phyloP scores from a whole-genome alignment of 2,797 vertebrate genomes.

The Chelon labrosus region DNA sequence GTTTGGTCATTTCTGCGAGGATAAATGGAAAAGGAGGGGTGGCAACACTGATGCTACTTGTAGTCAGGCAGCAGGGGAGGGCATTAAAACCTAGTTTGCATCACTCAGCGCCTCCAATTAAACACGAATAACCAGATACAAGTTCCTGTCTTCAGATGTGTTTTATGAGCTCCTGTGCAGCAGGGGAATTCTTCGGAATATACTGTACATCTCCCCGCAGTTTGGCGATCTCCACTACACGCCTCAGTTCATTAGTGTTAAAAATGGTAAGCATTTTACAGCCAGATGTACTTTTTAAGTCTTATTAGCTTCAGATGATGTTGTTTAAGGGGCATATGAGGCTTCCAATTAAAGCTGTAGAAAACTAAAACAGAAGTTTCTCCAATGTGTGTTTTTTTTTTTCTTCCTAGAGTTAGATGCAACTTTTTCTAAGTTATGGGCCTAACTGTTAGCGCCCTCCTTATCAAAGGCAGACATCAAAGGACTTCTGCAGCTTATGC shows the following conservation, averaged over 20 bases:
- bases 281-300: slow-evolving; percentile 86
- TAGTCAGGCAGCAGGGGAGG: slow-evolving; percentile 82
- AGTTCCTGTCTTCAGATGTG: slow-evolving; percentile 82
- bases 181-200: slow-evolving; percentile 82
- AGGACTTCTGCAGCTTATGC: slow-evolving; percentile 58
- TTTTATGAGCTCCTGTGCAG: slow-evolving; percentile 83
- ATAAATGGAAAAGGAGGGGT: slow-evolving; percentile 70
- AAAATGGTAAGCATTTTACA: slow-evolving; percentile 86
- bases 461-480: slow-evolving; percentile 80
- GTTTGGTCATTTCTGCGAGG: slow-evolving; percentile 74
- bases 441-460: slow-evolving; percentile 55
- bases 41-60: slow-evolving; percentile 77
- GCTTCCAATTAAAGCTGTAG: slow-evolving; percentile 82
- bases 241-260: slow-evolving; percentile 87
- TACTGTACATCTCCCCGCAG: slow-evolving; percentile 76
- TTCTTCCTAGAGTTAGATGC: slow-evolving; percentile 45
- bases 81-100: slow-evolving; percentile 85
- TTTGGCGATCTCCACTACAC: slow-evolving; percentile 77
- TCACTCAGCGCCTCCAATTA: slow-evolving; percentile 87
- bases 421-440: slow-evolving; percentile 72
- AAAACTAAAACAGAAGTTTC: slow-evolving; percentile 79
- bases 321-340: slow-evolving; percentile 84
- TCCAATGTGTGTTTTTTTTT: slow-evolving; percentile 46
- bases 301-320: slow-evolving; percentile 87
- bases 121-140: slow-evolving; percentile 86